phyloP scores from a whole-genome alignment of 2,797 vertebrate species.

The Coracias cyanogaster region DNA sequence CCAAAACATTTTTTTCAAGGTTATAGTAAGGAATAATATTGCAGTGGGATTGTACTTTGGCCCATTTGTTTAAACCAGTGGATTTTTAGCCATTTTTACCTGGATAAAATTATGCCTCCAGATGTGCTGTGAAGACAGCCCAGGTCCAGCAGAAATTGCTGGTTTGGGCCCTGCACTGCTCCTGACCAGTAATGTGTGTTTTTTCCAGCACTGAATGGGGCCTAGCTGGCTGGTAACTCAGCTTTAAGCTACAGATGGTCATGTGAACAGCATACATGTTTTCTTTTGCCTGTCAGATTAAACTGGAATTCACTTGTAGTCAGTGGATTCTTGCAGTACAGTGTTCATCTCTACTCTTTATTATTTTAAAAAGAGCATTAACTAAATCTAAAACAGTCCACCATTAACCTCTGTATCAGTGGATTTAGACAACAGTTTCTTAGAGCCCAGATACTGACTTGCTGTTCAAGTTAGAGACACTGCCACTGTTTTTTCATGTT shows the following conservation, averaged over 20 bases:
- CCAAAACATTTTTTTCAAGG: neutral
- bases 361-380: neutral
- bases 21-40: neutral
- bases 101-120: neutral
- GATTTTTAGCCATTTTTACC: neutral
- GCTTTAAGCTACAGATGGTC: neutral
- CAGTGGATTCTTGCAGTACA: neutral
- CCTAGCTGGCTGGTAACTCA: neutral
- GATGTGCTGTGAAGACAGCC: neutral
- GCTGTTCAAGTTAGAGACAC: neutral
- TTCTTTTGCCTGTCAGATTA: neutral
- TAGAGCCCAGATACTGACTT: neutral
- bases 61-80: neutral
- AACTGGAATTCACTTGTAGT: neutral
- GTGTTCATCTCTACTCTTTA: neutral
- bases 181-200: neutral
- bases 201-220: neutral
- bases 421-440: neutral
- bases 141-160: neutral
- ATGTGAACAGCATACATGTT: rapidly evolving
- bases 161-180: neutral
- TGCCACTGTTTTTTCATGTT: neutral
- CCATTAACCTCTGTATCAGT: neutral
- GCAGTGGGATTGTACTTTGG: neutral
- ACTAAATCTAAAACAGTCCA: neutral